Percentiles rank a stretch among this genome's conserved stretches.
These are phyloP conservation scores for Chinchilla lanigera DNA, from an alignment of 2,113 vertebrate species.

Conservation along the genomic window DNA sequence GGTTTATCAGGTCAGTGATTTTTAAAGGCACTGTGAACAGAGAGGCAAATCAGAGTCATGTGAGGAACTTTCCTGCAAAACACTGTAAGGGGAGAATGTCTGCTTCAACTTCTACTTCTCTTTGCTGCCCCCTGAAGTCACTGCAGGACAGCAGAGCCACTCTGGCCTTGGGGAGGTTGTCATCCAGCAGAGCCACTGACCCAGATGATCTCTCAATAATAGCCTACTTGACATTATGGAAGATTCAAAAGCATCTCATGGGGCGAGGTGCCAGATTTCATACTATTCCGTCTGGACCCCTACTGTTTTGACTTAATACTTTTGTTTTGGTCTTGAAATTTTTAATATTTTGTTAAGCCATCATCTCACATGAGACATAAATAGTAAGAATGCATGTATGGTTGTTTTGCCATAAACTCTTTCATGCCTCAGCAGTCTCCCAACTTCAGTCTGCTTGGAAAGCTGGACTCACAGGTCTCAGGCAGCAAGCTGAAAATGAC, in stretches of 20 bases:
- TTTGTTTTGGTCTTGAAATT: background rate
- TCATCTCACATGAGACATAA: slow-evolving; percentile 1
- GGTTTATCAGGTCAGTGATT: background rate
- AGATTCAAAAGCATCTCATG: background rate
- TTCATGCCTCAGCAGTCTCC: background rate
- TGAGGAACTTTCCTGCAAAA: background rate
- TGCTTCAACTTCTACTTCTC: background rate
- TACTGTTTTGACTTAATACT: background rate
- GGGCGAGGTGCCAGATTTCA: background rate
- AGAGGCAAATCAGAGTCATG: background rate
- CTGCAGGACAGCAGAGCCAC: background rate
- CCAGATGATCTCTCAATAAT: background rate
- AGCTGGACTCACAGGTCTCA: slow-evolving; percentile 30
- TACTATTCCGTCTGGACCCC: background rate
- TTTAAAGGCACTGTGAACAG: background rate
- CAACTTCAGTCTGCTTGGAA: slow-evolving; percentile 43
- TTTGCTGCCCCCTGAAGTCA: background rate
- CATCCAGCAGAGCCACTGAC: background rate
- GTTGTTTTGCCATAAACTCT: background rate
- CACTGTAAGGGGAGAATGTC: background rate
- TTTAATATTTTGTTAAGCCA: background rate
- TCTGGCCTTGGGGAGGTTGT: background rate
- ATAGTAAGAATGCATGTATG: background rate
- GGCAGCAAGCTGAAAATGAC: slow-evolving; percentile 62
- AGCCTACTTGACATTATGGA: background rate